phyloP scores from a whole-genome alignment of 2,113 vertebrate species.

The Gobius niger region DNA sequence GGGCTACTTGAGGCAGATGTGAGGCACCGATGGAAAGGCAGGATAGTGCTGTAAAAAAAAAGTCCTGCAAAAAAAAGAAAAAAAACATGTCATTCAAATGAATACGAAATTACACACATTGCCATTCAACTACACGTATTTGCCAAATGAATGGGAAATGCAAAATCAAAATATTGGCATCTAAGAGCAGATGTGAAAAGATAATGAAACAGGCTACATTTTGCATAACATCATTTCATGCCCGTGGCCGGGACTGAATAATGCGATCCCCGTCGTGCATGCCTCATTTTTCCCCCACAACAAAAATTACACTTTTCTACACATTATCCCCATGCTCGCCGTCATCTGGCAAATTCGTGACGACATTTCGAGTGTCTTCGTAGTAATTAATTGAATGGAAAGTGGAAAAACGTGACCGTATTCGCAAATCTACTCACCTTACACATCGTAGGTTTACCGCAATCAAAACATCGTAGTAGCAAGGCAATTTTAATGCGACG shows the following conservation, averaged over 20 bases:
- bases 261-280: background rate
- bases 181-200: no score
- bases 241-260: background rate
- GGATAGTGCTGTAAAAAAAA: background rate
- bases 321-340: background rate
- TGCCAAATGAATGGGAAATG: background rate
- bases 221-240: background rate
- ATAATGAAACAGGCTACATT: background rate
- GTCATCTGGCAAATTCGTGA: background rate
- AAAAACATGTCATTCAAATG: background rate
- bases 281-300: background rate
- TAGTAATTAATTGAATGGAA: background rate
- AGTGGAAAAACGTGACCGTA: conserved; percentile 3
- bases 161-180: background rate
- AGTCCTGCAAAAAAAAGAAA: background rate
- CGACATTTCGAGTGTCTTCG: background rate
- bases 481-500: conserved; percentile 37
- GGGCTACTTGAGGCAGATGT: background rate
- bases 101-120: background rate
- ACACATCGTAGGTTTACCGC: conserved; percentile 30
- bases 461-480: conserved; percentile 46
- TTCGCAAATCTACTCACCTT: conserved; percentile 53
- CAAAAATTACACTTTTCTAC: background rate
- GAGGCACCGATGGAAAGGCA: conserved; percentile 2
- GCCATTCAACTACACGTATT: background rate